Conservation (phyloP, 35 echinoderm and acorn worm species). For the Lytechinus pictus region DNA sequence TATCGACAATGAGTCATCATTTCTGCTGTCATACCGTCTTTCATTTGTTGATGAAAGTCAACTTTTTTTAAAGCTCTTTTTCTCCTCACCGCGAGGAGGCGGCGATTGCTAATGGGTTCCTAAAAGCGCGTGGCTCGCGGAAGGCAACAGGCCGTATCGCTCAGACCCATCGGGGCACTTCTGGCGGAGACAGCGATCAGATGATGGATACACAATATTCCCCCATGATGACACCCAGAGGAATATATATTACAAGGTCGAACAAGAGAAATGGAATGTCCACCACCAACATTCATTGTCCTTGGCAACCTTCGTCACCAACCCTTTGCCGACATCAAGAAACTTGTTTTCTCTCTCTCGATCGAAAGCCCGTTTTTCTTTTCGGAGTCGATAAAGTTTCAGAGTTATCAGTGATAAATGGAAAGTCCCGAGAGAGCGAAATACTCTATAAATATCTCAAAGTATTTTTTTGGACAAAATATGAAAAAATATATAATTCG, state of each 20-base stretch:
- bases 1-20: neutral
- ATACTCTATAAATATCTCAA: neutral
- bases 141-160: constrained; percentile 7
- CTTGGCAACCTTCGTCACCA: neutral
- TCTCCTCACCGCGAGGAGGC: neutral
- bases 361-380: neutral
- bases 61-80: neutral
- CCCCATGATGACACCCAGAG: neutral
- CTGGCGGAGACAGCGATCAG: neutral
- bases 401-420: neutral
- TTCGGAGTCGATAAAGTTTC: neutral
- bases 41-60: neutral
- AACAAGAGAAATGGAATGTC: neutral
- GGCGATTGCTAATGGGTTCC: neutral
- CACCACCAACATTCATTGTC: neutral
- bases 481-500: too few species aligned
- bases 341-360: too few species aligned
- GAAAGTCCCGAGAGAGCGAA: neutral
- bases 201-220: neutral
- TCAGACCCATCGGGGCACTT: neutral
- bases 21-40: neutral
- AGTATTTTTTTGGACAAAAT: too few species aligned
- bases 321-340: neutral
- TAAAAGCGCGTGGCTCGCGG: neutral
- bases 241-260: neutral